A percentile compares a stretch with the other conserved stretches of the same genome.
phyloP scores from a whole-genome alignment of 2,797 vertebrate species.

The Chaetodon trifasciatus region DNA sequence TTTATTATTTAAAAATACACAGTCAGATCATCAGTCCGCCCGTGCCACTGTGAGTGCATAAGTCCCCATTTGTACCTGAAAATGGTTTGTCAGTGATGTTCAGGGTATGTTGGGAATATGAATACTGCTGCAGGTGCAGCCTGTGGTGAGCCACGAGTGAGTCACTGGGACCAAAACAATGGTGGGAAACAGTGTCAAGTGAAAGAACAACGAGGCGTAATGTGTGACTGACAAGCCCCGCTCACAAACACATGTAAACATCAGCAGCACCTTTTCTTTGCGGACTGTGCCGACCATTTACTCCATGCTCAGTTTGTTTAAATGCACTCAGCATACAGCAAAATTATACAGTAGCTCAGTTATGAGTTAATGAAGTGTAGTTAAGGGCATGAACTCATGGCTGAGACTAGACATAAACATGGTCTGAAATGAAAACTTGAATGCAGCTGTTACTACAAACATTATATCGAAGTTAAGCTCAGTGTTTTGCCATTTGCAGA shows the following conservation, averaged over 20 bases:
- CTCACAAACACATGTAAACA: constrained; percentile 28
- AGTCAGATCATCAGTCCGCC: constrained; percentile 8
- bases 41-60: not conserved
- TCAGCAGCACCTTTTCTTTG: not conserved
- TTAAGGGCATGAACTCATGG: not conserved
- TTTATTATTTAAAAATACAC: not conserved
- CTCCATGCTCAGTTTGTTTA: not conserved
- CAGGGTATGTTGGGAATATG: constrained; percentile 8
- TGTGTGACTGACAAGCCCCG: constrained; percentile 30
- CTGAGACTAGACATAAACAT: not conserved
- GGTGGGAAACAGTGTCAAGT: constrained; percentile 34
- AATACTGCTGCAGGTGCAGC: constrained; percentile 25
- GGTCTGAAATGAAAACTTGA: not conserved
- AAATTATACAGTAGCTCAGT: not conserved
- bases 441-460: not conserved
- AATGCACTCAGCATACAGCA: not conserved
- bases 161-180: constrained; percentile 47
- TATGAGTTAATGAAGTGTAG: not conserved
- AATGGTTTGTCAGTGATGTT: constrained; percentile 18
- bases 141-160: constrained; percentile 30
- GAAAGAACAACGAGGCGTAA: constrained; percentile 33
- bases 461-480: too few species aligned
- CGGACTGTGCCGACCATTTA: not conserved
- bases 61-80: not conserved
- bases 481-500: too few species aligned